Conservation (phyloP, 2,113 vertebrate species). For the Phainopepla nitens region DNA sequence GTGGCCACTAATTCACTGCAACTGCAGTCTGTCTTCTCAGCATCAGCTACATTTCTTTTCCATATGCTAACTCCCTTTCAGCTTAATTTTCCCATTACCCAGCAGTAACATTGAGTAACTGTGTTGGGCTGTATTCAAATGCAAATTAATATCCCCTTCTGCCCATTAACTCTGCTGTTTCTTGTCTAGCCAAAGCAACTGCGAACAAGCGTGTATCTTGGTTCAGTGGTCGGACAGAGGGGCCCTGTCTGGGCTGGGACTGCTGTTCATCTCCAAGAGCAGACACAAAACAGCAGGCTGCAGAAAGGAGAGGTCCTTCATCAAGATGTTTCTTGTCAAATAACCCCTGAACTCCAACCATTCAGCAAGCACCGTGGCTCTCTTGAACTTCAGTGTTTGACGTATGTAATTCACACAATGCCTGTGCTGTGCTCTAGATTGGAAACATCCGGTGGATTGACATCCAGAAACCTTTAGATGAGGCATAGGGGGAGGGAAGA, state of each 20-base stretch:
- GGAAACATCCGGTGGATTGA: not conserved
- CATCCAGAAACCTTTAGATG: not conserved
- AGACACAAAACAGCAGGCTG: not conserved
- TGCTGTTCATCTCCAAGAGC: not conserved
- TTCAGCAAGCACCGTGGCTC: not conserved
- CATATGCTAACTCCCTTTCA: conserved; percentile 37
- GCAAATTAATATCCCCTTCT: conserved; percentile 55
- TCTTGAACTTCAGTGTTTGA: not conserved
- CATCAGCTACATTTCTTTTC: conserved; percentile 41
- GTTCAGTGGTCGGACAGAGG: conserved; percentile 17
- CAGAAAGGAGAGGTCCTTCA: not conserved
- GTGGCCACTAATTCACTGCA: conserved; percentile 28
- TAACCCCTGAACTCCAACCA: not conserved
- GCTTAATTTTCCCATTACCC: conserved; percentile 50
- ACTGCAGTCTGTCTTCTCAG: conserved; percentile 19
- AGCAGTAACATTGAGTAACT: conserved; percentile 49
- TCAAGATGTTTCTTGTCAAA: conserved; percentile 25
- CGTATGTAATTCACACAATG: not conserved
- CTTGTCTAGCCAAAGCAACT: conserved; percentile 46
- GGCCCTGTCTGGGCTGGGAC: not conserved
- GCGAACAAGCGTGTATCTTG: not conserved
- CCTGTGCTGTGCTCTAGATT: not conserved
- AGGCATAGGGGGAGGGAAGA: not conserved
- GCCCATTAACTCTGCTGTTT: conserved; percentile 48
- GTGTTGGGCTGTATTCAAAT: conserved; percentile 50